A percentile compares a stretch with the other conserved stretches of the same genome.
phyloP scores from a whole-genome alignment of 2,888 invertebrate genomes.

The Perdita meconis region DNA sequence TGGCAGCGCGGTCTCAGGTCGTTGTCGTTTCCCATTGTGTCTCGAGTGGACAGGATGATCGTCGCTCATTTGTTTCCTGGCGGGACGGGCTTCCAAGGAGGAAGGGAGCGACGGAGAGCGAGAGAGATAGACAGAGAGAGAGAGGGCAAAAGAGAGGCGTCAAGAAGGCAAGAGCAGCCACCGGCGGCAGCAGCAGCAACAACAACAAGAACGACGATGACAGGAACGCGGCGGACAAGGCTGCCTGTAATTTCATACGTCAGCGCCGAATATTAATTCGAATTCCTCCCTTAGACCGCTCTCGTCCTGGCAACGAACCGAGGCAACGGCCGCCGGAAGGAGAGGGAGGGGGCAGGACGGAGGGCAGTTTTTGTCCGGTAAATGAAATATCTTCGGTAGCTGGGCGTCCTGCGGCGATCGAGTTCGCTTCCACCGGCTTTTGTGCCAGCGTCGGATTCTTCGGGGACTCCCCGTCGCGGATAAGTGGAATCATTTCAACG shows the following conservation, averaged over 20 bases:
- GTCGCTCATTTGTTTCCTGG: constrained; percentile 80
- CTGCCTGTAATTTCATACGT: constrained; percentile 82
- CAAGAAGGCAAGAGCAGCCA: constrained; percentile 40
- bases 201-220: constrained; percentile 42
- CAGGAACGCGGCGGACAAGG: constrained; percentile 63
- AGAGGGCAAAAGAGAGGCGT: constrained; percentile 22
- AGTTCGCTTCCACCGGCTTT: constrained; percentile 77
- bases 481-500: constrained; percentile 82
- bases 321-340: constrained; percentile 33
- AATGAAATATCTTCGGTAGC: constrained; percentile 83
- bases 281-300: constrained; percentile 76
- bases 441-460: constrained; percentile 74
- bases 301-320: constrained; percentile 35
- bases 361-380: constrained; percentile 77
- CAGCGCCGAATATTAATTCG: constrained; percentile 84
- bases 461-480: constrained; percentile 80
- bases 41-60: constrained; percentile 79
- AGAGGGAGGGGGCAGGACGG: constrained; percentile 8
- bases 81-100: constrained; percentile 72
- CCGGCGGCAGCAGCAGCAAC: constrained; percentile 13
- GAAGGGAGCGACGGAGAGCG: constrained; percentile 1
- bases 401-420: constrained; percentile 78
- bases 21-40: constrained; percentile 70
- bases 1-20: constrained; percentile 50
- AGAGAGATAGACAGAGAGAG: too few relatives aligned